These are phyloP conservation scores for Subacronicta megacephala DNA, from an alignment of 2,888 invertebrate species.

Conservation along the genomic window DNA sequence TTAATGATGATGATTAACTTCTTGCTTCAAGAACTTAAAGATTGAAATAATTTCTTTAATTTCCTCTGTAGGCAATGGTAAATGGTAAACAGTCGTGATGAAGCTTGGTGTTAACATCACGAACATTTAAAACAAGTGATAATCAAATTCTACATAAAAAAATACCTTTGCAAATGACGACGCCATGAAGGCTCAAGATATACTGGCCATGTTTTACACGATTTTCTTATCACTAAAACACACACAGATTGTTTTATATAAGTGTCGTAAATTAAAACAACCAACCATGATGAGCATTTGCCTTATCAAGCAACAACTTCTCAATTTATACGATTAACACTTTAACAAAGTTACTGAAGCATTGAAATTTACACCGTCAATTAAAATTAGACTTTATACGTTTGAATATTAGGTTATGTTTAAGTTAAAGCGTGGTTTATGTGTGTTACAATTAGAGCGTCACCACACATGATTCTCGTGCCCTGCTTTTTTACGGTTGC, in stretches of 20 bases:
- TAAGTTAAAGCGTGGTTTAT: slow-evolving; percentile 2
- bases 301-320: slow-evolving; percentile 51
- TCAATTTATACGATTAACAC: slow-evolving; percentile 61
- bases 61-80: too few species aligned
- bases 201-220: slow-evolving; percentile 3
- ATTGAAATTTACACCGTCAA: slow-evolving; percentile 29
- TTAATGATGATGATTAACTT: too few species aligned
- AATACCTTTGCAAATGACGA: slow-evolving; percentile 8
- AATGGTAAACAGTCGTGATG: too few species aligned
- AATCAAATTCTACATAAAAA: not conserved
- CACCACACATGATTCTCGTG: slow-evolving; percentile 51
- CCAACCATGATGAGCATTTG: slow-evolving; percentile 40
- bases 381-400: slow-evolving; percentile 27
- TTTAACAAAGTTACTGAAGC: slow-evolving; percentile 42
- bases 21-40: too few species aligned
- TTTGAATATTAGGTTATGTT: not conserved
- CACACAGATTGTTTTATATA: slow-evolving; percentile 39
- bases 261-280: slow-evolving; percentile 48
- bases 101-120: too few species aligned
- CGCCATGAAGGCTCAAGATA: not conserved
- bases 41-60: too few species aligned
- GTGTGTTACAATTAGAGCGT: slow-evolving; percentile 52
- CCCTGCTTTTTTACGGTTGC: slow-evolving; percentile 57
- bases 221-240: slow-evolving; percentile 27
- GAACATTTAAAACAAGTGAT: not conserved